Percentiles rank a stretch among this genome's conserved stretches.
These are phyloP conservation scores for Dione vanillae DNA, from an alignment of 2,888 invertebrate genomes.

Conservation along the genomic window DNA sequence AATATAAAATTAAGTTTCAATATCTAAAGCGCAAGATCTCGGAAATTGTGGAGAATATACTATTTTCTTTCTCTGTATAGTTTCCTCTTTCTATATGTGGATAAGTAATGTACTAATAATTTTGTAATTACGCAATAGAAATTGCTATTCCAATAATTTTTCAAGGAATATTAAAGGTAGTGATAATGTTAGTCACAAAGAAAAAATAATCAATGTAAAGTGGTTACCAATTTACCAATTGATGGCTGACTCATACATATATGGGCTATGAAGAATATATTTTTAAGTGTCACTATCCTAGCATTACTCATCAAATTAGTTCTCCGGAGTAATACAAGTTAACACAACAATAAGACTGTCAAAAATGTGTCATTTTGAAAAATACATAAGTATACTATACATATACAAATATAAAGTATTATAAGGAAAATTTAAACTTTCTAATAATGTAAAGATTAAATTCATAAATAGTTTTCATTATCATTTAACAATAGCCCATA, in stretches of 20 bases:
- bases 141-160: neutral
- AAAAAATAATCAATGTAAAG: slow-evolving; percentile 22
- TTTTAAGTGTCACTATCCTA: slow-evolving; percentile 22
- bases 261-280: slow-evolving; percentile 11
- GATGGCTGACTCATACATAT: slow-evolving; percentile 28
- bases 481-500: neutral
- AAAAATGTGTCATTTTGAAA: neutral
- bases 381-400: too few species aligned
- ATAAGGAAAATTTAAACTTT: neutral
- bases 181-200: slow-evolving; percentile 18
- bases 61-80: too few species aligned
- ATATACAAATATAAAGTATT: neutral
- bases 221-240: slow-evolving; percentile 33
- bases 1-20: too few species aligned
- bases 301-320: slow-evolving; percentile 29
- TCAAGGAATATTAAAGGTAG: neutral
- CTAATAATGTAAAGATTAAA: neutral
- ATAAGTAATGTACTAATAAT: too few species aligned
- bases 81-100: too few species aligned
- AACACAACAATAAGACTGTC: neutral
- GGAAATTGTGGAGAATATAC: too few species aligned
- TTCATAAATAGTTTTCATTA: neutral
- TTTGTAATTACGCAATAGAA: too few species aligned
- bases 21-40: too few species aligned
- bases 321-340: neutral